Conservation (phyloP, 2,113 vertebrate species). For the Garra rufa region DNA sequence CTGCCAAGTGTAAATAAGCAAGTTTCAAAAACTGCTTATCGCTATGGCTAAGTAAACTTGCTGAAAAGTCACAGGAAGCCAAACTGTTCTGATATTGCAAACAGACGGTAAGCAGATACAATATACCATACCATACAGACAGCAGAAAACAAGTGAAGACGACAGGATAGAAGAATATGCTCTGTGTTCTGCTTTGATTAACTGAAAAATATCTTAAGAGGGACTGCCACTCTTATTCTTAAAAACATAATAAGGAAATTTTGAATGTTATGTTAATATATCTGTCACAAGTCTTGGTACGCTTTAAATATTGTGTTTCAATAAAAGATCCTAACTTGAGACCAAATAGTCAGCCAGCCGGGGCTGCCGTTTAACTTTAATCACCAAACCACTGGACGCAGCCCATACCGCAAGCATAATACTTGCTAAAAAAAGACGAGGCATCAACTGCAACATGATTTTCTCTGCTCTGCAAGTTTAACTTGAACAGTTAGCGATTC, state of each 20-base stretch:
- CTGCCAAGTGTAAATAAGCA: conserved; percentile 26
- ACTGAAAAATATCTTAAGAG: not conserved
- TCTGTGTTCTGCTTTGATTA: not conserved
- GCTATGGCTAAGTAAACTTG: not conserved
- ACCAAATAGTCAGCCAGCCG: not conserved
- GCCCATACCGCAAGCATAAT: not conserved
- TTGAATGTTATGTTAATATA: conserved; percentile 1
- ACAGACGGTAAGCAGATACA: not conserved
- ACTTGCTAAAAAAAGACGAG: not conserved
- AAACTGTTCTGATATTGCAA: not conserved
- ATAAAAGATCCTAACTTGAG: not conserved
- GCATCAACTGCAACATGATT: not conserved
- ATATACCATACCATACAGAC: not conserved
- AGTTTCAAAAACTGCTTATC: conserved; percentile 10
- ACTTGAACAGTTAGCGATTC: not conserved
- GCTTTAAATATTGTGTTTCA: not conserved
- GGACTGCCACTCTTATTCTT: not conserved
- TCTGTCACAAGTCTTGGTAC: not conserved
- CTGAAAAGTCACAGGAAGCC: not conserved
- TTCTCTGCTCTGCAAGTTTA: conserved; percentile 1
- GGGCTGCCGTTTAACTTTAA: not conserved
- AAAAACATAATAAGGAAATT: too few relatives aligned
- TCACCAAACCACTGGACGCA: not conserved
- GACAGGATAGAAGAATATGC: not conserved
- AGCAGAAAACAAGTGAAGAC: not conserved